A percentile compares a stretch with the other conserved stretches of the same genome.
phyloP scores from a whole-genome alignment of 2,888 invertebrate species.

The Pachliopta kotzebuea region DNA sequence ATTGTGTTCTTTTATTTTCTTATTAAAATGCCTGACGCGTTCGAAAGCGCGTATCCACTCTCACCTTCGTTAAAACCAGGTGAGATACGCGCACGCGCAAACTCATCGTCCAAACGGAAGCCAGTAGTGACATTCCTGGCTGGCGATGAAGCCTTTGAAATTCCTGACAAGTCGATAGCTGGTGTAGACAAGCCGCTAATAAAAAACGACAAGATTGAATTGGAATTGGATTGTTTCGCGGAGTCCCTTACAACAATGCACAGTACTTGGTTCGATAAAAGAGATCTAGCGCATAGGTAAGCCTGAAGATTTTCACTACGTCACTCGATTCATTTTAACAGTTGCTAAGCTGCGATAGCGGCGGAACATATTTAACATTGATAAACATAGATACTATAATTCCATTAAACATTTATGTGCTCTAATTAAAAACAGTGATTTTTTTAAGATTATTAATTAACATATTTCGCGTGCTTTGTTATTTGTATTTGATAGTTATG shows the following conservation, averaged over 20 bases:
- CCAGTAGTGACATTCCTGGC: conserved; percentile 63
- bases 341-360: conserved; percentile 22
- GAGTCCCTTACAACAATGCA: conserved; percentile 71
- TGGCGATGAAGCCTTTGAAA: conserved; percentile 67
- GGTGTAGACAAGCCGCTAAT: conserved; percentile 63
- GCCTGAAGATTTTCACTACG: conserved; percentile 30
- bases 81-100: conserved; percentile 80
- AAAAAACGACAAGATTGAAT: conserved; percentile 66
- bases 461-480: too few relatives aligned
- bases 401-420: neutral
- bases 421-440: neutral
- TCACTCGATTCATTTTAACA: conserved; percentile 7
- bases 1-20: conserved; percentile 16
- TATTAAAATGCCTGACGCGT: conserved; percentile 77
- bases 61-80: conserved; percentile 70
- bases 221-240: conserved; percentile 79
- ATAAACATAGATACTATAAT: neutral
- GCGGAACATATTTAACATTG: neutral
- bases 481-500: too few relatives aligned
- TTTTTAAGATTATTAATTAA: too few relatives aligned
- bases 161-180: conserved; percentile 69
- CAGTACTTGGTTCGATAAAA: conserved; percentile 78
- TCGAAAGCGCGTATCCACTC: conserved; percentile 79
- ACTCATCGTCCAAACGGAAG: conserved; percentile 70
- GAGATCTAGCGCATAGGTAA: conserved; percentile 82